A percentile compares a stretch with the other conserved stretches of the same genome.
Evolutionary conservation across 2,888 invertebrate genomes (phyloP).

Genomic region (Phortica magna): DNA sequence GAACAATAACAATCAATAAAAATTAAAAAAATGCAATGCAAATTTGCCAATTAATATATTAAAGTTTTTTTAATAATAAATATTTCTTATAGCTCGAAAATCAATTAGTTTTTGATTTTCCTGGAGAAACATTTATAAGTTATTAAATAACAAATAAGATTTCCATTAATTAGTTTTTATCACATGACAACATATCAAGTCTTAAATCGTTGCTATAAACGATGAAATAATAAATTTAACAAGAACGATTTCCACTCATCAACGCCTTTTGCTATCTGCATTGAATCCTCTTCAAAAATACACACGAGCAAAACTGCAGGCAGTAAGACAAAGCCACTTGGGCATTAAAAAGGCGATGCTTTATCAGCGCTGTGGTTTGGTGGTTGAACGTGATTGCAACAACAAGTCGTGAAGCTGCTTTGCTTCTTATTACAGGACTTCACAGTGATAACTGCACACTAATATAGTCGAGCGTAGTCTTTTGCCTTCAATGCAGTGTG

Average conservation of each 20-base stretch:
- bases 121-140: no score
- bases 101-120: no score
- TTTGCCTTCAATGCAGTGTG: neutral
- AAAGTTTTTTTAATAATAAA: no score
- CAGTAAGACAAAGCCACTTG: neutral
- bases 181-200: no score
- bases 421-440: conserved; percentile 3
- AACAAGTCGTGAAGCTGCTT: neutral
- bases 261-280: neutral
- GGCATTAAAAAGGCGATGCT: conserved; percentile 6
- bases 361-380: conserved; percentile 1
- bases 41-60: no score
- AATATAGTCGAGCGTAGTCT: neutral
- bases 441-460: neutral
- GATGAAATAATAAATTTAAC: no score
- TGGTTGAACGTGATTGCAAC: conserved; percentile 17
- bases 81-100: no score
- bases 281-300: neutral
- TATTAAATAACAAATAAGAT: no score
- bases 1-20: no score
- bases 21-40: no score
- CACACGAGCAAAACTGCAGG: neutral
- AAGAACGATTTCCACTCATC: neutral
- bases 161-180: no score
- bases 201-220: no score